phyloP scores from a whole-genome alignment of 2,113 vertebrate genomes.

The Oxyruncus cristatus region DNA sequence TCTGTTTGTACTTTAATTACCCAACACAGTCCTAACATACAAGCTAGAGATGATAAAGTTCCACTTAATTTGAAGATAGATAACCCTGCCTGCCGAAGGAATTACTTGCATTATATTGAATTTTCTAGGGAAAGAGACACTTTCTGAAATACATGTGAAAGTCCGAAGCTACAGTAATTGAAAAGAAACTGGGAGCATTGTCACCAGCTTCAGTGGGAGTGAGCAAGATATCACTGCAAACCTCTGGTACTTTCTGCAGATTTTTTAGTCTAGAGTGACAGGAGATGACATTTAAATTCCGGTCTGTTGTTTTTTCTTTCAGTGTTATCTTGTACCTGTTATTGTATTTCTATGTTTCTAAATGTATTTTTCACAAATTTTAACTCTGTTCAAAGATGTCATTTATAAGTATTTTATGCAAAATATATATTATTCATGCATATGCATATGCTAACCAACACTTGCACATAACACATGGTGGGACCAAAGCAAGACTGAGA shows the following conservation, averaged over 20 bases:
- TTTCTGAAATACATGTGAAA: neutral
- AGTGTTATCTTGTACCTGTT: neutral
- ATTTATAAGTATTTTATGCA: neutral
- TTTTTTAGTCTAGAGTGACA: neutral
- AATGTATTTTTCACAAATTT: neutral
- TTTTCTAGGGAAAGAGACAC: neutral
- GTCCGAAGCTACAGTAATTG: neutral
- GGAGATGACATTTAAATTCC: neutral
- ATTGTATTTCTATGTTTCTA: neutral
- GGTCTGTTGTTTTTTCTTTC: neutral
- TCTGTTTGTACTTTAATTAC: neutral
- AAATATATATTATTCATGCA: neutral
- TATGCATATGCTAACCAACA: neutral
- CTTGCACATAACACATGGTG: neutral
- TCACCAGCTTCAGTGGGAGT: neutral
- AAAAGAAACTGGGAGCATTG: neutral
- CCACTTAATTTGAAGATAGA: neutral
- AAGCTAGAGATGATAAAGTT: neutral
- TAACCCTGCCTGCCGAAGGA: neutral
- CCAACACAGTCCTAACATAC: neutral
- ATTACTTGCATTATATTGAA: neutral
- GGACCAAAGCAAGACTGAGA: neutral
- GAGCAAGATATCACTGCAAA: neutral
- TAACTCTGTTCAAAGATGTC: neutral
- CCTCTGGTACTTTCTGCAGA: neutral